Percentiles rank a stretch among this genome's conserved stretches.
Conservation (phyloP, 2,797 vertebrate species). For the Catharus ustulatus region DNA sequence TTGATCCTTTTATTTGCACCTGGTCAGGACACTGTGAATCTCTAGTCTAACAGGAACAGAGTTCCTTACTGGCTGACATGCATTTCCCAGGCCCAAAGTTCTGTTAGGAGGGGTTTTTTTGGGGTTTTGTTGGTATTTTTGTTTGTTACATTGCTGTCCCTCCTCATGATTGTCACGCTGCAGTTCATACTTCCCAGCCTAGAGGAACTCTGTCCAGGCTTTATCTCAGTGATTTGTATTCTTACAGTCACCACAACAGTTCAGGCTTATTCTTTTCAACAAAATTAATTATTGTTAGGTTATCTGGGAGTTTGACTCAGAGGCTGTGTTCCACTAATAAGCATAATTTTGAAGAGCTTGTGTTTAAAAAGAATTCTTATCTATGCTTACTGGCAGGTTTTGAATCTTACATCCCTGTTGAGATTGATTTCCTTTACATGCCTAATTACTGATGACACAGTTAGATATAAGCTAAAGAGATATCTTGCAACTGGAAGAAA, state of each 20-base stretch:
- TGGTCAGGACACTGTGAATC: background rate
- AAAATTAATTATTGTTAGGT: slow-evolving; percentile 14
- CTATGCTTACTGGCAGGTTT: slow-evolving; percentile 30
- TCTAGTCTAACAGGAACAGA: background rate
- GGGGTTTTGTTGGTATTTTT: background rate
- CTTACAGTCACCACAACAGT: background rate
- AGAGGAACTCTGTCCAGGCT: background rate
- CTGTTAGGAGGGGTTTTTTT: background rate
- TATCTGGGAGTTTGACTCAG: slow-evolving; percentile 4
- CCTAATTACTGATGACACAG: slow-evolving; percentile 61
- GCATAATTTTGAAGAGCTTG: background rate
- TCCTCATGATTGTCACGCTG: background rate
- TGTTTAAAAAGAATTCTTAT: slow-evolving; percentile 33
- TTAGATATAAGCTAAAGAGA: slow-evolving; percentile 27
- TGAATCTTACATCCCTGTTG: slow-evolving; percentile 28
- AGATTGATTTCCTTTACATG: slow-evolving; percentile 60
- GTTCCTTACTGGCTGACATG: background rate
- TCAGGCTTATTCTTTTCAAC: background rate
- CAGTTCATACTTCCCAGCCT: background rate
- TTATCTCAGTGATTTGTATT: background rate
- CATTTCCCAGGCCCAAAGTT: background rate
- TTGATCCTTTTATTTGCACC: background rate
- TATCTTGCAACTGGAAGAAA: slow-evolving; percentile 8
- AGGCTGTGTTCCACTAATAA: background rate
- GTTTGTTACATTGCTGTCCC: accelerated